Percentiles rank a stretch among this genome's conserved stretches.
Evolutionary conservation across 2,113 vertebrate genomes (phyloP).

Genomic region (Hemicordylus capensis): DNA sequence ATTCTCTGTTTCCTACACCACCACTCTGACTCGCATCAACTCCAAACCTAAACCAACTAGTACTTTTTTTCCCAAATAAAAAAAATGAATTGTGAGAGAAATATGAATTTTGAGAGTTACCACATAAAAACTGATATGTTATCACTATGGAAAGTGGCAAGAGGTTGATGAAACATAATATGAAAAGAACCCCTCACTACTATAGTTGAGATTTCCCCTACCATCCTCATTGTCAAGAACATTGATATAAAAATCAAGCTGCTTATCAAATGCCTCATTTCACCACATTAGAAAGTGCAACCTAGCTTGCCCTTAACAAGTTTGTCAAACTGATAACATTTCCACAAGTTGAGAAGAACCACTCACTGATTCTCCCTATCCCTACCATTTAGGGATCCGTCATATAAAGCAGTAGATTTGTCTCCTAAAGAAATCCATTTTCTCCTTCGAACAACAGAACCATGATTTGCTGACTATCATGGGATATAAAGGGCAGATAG

Average conservation of each 20-base stretch:
- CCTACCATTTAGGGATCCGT: neutral
- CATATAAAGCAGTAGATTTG: conserved; percentile 52
- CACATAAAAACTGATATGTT: neutral
- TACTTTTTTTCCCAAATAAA: too few species aligned
- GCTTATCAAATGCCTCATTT: neutral
- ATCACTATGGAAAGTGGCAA: neutral
- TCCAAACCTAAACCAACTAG: too few species aligned
- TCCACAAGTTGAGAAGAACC: neutral
- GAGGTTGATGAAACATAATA: neutral
- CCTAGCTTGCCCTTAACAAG: neutral
- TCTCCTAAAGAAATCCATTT: conserved; percentile 56
- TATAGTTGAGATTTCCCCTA: neutral
- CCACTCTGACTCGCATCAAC: too few species aligned
- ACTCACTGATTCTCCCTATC: neutral
- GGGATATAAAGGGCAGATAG: conserved; percentile 69
- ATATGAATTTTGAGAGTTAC: too few species aligned
- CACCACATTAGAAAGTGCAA: neutral
- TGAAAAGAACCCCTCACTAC: neutral
- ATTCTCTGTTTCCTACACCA: too few species aligned
- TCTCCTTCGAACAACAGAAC: conserved; percentile 59
- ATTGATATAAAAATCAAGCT: neutral
- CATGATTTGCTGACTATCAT: conserved; percentile 68
- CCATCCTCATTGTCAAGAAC: neutral
- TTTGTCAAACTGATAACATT: neutral
- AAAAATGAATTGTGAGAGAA: too few species aligned